phyloP scores from a whole-genome alignment of 2,888 invertebrate genomes.

The Asteroscopus sphinx region DNA sequence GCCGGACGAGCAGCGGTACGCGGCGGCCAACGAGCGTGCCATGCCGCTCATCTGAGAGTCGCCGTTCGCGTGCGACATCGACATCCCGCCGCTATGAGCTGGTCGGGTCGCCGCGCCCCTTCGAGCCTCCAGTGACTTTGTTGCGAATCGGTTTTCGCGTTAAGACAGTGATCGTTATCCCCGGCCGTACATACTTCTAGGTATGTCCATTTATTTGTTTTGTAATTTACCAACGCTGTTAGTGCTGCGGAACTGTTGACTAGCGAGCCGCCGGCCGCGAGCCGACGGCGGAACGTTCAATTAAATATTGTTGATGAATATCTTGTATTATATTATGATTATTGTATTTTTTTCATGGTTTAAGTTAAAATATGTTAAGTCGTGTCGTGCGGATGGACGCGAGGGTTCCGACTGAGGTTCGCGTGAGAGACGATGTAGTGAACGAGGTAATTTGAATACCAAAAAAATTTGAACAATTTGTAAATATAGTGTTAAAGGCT shows the following conservation, averaged over 20 bases:
- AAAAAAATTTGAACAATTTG: slow-evolving; percentile 89
- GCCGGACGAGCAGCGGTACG: slow-evolving; percentile 91
- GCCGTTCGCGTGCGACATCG: slow-evolving; percentile 91
- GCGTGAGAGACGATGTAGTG: slow-evolving; percentile 82
- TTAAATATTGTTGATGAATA: slow-evolving; percentile 86
- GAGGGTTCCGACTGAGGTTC: slow-evolving; percentile 72
- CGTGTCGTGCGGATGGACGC: slow-evolving; percentile 81
- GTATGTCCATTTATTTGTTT: slow-evolving; percentile 88
- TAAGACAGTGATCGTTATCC: slow-evolving; percentile 85
- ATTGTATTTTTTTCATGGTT: slow-evolving; percentile 88
- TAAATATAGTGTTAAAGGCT: slow-evolving; percentile 87
- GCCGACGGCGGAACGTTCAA: slow-evolving; percentile 75
- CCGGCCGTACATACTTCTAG: slow-evolving; percentile 84
- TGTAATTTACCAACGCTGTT: slow-evolving; percentile 80
- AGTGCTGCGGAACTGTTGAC: slow-evolving; percentile 83
- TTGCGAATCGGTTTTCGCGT: slow-evolving; percentile 74
- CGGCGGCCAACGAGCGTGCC: slow-evolving; percentile 90
- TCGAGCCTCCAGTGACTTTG: slow-evolving; percentile 77
- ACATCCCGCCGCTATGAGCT: slow-evolving; percentile 91
- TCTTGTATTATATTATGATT: slow-evolving; percentile 87
- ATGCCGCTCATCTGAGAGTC: slow-evolving; percentile 92
- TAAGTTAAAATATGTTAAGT: slow-evolving; percentile 87
- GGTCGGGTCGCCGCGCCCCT: slow-evolving; percentile 82
- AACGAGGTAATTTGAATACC: slow-evolving; percentile 88
- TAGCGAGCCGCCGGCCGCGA: slow-evolving; percentile 69